phyloP scores from a whole-genome alignment of 2,888 invertebrate genomes.

The Panopea generosa region DNA sequence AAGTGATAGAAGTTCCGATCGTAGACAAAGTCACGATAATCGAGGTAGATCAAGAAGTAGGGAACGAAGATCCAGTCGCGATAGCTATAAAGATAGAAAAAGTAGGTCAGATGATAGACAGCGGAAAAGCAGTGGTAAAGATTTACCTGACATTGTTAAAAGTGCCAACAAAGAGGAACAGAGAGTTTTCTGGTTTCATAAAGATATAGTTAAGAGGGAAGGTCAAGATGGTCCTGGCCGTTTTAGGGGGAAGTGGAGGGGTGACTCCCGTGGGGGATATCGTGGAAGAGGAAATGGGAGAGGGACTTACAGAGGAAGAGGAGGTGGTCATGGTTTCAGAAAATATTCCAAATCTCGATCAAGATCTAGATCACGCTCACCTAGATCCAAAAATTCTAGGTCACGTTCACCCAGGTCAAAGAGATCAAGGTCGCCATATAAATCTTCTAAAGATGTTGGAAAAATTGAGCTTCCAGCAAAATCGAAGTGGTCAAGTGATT shows the following conservation, averaged over 20 bases:
- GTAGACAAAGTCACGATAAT: too few species aligned
- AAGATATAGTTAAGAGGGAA: conserved; percentile 8
- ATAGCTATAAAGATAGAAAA: neutral
- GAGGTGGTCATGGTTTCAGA: neutral
- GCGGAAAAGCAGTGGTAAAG: conserved; percentile 3
- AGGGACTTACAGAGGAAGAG: neutral
- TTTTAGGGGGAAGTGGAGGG: too few species aligned
- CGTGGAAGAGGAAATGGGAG: neutral
- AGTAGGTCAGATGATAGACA: neutral
- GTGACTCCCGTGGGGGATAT: neutral
- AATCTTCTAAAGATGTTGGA: too few species aligned
- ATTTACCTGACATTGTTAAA: conserved; percentile 15
- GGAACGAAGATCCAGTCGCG: conserved; percentile 3
- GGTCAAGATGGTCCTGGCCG: too few species aligned
- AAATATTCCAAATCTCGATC: neutral
- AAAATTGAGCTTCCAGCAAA: neutral
- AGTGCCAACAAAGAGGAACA: conserved; percentile 21
- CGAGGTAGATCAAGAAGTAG: neutral
- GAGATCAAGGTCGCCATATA: conserved; percentile 16
- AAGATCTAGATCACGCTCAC: neutral
- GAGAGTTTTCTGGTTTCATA: conserved; percentile 44
- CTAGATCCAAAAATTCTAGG: conserved; percentile 1
- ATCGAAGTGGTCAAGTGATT: conserved; percentile 37
- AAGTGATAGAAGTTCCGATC: too few species aligned
- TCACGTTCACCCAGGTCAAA: conserved; percentile 15